Evolutionary conservation across 2,797 vertebrate species (phyloP), one percentile per base, ranked within the genome.

Genomic region (Phataginus tetradactyla): DNA sequence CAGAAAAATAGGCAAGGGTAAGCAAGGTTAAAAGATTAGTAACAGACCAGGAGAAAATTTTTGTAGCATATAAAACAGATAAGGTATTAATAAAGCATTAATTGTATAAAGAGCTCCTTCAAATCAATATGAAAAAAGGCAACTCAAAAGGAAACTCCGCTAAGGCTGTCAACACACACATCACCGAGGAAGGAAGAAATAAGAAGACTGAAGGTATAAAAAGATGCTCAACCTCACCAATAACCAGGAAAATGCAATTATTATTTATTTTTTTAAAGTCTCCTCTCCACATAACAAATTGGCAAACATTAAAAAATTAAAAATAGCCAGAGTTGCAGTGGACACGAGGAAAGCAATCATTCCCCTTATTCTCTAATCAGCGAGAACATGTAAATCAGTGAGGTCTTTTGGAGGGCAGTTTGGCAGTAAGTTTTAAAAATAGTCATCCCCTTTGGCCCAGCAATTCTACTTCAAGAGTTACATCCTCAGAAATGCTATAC

Each of bases 121-220:
- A 75, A 80, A 57, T 86, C n/a, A 53, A 51, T 66, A 61, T 59
- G 53, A 51, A 63, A 94, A 93, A 42, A 74, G 34, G 72, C 13
- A 68, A 39, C 23, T 79, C 69, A 59, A 27, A 57, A 74, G 34
- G 75, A 66, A 89, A 90, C 21, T 49, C n/a, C 84, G 42, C 27
- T 10, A 74, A 81, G 72, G 9, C 29, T n/a, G 39, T 61, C 29
- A 91, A 71, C 3, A 68, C 39, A 37, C 23, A 51, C 34, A 32
- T 83, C 29, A 53, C 68, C 5, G 11, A 77, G 45, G 85, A 90
- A 95, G 69, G 95, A 81, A 77, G 72, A 59, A 95, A 80, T 49
- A 39, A 32, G 42, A 15, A 27, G 15, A 64, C 51, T 9, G 55
- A 72, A 94, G 55, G 17, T 66, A 39, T 7, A 57, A 81, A 88